Evolutionary conservation across 2,113 vertebrate genomes (phyloP).

Genomic region (Mobula birostris): DNA sequence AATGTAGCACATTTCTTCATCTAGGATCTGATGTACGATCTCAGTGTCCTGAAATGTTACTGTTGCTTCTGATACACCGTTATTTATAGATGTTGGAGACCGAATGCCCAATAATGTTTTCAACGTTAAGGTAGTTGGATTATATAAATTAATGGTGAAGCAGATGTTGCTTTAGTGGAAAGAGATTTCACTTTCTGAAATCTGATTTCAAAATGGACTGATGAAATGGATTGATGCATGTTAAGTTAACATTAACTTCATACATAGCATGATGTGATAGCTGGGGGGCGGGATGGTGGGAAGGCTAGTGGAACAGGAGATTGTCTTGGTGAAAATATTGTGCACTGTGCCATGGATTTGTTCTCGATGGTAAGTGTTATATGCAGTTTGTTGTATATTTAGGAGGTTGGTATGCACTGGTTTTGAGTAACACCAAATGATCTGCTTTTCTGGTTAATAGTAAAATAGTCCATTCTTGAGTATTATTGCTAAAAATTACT

Average conservation of each 20-base stretch:
- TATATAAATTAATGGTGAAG: not conserved
- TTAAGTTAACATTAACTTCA: not conserved
- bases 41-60: not conserved
- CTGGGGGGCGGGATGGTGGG: not conserved
- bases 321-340: not conserved
- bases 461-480: not conserved
- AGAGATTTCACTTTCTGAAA: not conserved
- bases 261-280: not conserved
- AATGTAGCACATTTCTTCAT: not conserved
- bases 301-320: not conserved
- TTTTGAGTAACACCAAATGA: not conserved
- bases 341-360: not conserved
- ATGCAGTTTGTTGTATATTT: not conserved
- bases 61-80: not conserved
- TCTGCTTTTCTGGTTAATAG: not conserved
- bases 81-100: constrained; percentile 15
- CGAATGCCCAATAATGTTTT: not conserved
- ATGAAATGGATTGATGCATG: not conserved
- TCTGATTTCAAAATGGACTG: not conserved
- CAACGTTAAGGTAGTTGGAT: not conserved
- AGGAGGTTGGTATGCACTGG: not conserved
- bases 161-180: not conserved
- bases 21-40: not conserved
- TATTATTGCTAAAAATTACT: not conserved
- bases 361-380: not conserved